Evolutionary conservation across 1,140 invertebrate genomes (phyloP).

Genomic region (Telenomus remus): DNA sequence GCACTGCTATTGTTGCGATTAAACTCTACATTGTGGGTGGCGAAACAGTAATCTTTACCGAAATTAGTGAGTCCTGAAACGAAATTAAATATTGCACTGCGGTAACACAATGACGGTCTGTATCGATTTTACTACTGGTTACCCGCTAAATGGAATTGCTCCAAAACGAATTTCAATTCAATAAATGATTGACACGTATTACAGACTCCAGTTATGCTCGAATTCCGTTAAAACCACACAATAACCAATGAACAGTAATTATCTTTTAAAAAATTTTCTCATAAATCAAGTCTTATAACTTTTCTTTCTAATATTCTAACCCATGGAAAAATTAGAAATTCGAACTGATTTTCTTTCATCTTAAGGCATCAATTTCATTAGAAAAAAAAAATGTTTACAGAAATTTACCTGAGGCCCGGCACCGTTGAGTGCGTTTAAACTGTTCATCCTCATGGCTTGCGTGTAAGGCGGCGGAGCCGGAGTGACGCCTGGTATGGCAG

Average conservation of each 20-base stretch:
- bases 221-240: constrained; percentile 24
- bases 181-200: constrained; percentile 40
- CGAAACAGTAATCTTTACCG: constrained; percentile 2
- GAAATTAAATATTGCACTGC: constrained; percentile 29
- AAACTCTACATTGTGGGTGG: neutral
- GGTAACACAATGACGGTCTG: constrained; percentile 7
- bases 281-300: too few species aligned
- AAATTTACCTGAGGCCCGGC: constrained; percentile 75
- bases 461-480: constrained; percentile 86
- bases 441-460: constrained; percentile 74
- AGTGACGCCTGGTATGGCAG: constrained; percentile 85
- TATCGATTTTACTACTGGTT: constrained; percentile 38
- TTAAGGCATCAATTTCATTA: too few species aligned
- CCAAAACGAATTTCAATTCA: constrained; percentile 43
- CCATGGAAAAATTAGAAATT: too few species aligned
- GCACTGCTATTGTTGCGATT: constrained; percentile 1
- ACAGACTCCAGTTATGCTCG: constrained; percentile 16
- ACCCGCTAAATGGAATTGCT: constrained; percentile 24
- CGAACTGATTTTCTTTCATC: too few species aligned
- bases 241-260: constrained; percentile 18
- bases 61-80: constrained; percentile 15
- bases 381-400: constrained; percentile 10
- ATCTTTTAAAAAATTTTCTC: too few species aligned
- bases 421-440: constrained; percentile 75
- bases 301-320: too few species aligned